Evolutionary conservation across 1,140 invertebrate species (phyloP).

Genomic region (Pararge aegeria): DNA sequence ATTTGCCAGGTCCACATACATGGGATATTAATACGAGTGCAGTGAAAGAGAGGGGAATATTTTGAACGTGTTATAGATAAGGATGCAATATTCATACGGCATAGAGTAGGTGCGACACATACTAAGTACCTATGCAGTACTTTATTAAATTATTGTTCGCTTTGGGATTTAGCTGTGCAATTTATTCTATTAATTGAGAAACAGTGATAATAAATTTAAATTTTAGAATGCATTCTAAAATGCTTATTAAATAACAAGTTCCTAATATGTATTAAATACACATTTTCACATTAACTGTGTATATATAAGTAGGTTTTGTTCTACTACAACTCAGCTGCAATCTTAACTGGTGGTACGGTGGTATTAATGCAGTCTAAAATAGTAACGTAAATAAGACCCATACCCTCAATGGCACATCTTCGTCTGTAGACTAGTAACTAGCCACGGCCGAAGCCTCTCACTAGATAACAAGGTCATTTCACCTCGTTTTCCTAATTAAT

Average conservation of each 20-base stretch:
- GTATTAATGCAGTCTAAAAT: no score
- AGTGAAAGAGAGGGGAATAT: slow-evolving; percentile 18
- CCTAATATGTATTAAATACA: neutral
- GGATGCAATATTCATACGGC: slow-evolving; percentile 12
- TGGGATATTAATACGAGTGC: slow-evolving; percentile 23
- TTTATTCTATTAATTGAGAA: slow-evolving; percentile 4
- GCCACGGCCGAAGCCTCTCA: no score
- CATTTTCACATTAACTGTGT: neutral
- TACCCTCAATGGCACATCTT: no score
- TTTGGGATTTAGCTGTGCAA: slow-evolving; percentile 11
- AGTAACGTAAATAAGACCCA: no score
- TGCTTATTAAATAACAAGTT: neutral
- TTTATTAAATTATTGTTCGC: slow-evolving; percentile 17
- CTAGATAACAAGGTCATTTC: no score
- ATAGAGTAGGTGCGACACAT: slow-evolving; percentile 24
- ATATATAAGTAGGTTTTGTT: no score
- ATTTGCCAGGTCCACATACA: slow-evolving; percentile 24
- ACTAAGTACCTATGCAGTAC: slow-evolving; percentile 1
- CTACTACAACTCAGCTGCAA: no score
- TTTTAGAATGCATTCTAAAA: neutral
- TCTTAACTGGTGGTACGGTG: no score
- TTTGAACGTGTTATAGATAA: slow-evolving; percentile 10
- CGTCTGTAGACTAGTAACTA: no score
- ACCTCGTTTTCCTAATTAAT: no score
- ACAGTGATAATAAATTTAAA: neutral